Evolutionary conservation across 35 echinoderm and acorn worm species (phyloP).

Genomic region (Nesometra sesokonis): DNA sequence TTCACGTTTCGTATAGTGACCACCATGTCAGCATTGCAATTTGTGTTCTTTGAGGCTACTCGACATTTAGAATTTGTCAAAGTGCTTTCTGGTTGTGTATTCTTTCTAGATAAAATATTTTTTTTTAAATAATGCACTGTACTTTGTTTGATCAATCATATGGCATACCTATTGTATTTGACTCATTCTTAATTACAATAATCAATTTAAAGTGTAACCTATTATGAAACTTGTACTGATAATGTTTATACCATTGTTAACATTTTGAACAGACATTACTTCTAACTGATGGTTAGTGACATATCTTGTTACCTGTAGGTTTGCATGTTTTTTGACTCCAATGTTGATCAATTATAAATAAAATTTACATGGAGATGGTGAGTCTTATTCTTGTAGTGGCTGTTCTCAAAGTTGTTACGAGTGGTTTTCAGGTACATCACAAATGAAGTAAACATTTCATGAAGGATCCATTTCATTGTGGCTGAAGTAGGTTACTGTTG

Average conservation of each 20-base stretch:
- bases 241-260: too few relatives aligned
- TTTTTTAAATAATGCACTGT: neutral
- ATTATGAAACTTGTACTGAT: neutral
- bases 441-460: conserved; percentile 44
- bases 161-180: too few relatives aligned
- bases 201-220: neutral
- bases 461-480: neutral
- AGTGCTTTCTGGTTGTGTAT: neutral
- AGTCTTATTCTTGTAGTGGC: conserved; percentile 10
- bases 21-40: neutral
- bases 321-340: too few relatives aligned
- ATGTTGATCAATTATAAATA: too few relatives aligned
- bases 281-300: too few relatives aligned
- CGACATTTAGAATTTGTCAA: neutral
- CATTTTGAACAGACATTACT: too few relatives aligned
- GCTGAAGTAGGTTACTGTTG: neutral
- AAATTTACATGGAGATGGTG: conserved; percentile 5
- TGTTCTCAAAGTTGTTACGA: conserved; percentile 43
- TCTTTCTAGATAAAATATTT: conserved; percentile 6
- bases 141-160: neutral
- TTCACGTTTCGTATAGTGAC: neutral
- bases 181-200: too few relatives aligned
- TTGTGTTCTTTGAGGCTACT: conserved; percentile 13
- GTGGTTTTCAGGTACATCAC: conserved; percentile 55
- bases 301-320: too few relatives aligned